Evolutionary conservation across 2,888 invertebrate species (phyloP).

Genomic region (Leuctra nigra): DNA sequence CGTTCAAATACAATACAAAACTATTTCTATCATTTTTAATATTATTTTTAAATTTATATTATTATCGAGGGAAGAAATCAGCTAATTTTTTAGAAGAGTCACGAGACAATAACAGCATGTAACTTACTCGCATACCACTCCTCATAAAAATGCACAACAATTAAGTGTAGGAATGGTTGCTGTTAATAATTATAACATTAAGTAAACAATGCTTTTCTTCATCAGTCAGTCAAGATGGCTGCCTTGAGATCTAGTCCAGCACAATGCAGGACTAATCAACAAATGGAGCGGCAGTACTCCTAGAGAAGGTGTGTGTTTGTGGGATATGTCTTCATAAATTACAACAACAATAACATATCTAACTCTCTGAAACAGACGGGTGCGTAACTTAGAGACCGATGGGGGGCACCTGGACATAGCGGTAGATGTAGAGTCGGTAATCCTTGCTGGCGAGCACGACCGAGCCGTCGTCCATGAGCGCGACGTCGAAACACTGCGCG

Average conservation of each 20-base stretch:
- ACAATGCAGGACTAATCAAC: neutral
- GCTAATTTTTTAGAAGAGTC: slow-evolving; percentile 29
- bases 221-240: slow-evolving; percentile 13
- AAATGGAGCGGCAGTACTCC: slow-evolving; percentile 18
- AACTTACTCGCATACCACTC: slow-evolving; percentile 27
- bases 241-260: slow-evolving; percentile 12
- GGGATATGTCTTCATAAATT: slow-evolving; percentile 28
- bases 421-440: slow-evolving; percentile 98
- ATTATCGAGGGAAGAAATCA: slow-evolving; percentile 30
- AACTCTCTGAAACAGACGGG: slow-evolving; percentile 13
- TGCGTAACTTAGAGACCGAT: slow-evolving; percentile 58
- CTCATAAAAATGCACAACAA: slow-evolving; percentile 30
- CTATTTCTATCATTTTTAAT: slow-evolving; percentile 27
- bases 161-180: slow-evolving; percentile 29
- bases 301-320: no score
- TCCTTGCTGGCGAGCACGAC: slow-evolving; percentile 99
- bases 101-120: slow-evolving; percentile 28
- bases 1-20: slow-evolving; percentile 28
- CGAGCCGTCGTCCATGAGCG: slow-evolving; percentile 97
- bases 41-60: slow-evolving; percentile 11
- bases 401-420: slow-evolving; percentile 91
- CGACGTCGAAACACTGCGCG: slow-evolving; percentile 99
- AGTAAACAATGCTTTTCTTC: slow-evolving; percentile 24
- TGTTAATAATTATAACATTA: slow-evolving; percentile 19
- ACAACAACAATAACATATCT: slow-evolving; percentile 24